Evolutionary conservation across 1,140 invertebrate species (phyloP).

Genomic region (Heliconius congener): DNA sequence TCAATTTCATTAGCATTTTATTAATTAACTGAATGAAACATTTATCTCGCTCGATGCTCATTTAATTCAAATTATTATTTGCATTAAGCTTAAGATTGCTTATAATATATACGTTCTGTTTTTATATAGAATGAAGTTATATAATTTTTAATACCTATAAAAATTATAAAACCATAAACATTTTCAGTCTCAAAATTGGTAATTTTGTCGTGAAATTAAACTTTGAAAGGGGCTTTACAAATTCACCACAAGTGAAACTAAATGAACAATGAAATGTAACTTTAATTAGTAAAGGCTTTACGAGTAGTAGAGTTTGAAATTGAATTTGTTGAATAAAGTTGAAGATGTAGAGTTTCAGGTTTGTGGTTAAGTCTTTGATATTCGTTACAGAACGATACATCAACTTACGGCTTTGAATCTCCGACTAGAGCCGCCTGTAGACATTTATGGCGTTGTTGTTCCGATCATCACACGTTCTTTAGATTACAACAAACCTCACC

Average conservation of each 20-base stretch:
- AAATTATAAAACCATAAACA: neutral
- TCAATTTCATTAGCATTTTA: slow-evolving; percentile 19
- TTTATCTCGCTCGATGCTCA: neutral
- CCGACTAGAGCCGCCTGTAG: slow-evolving; percentile 97
- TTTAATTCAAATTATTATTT: neutral
- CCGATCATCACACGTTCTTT: slow-evolving; percentile 99
- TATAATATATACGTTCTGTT: neutral
- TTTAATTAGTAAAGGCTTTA: slow-evolving; percentile 35
- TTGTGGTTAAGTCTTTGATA: slow-evolving; percentile 28
- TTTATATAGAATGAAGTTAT: neutral
- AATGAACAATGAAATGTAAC: slow-evolving; percentile 39
- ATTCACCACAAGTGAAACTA: slow-evolving; percentile 24
- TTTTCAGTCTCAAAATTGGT: neutral
- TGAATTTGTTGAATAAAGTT: slow-evolving; percentile 27
- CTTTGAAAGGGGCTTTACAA: slow-evolving; percentile 22
- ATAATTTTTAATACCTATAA: neutral
- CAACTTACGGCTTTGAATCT: slow-evolving; percentile 97
- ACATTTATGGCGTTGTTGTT: slow-evolving; percentile 98
- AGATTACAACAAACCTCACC: slow-evolving; percentile 90
- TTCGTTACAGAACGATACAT: slow-evolving; percentile 91
- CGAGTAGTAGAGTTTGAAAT: slow-evolving; percentile 24
- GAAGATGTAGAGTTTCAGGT: slow-evolving; percentile 27
- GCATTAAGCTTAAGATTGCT: neutral
- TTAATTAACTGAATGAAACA: slow-evolving; percentile 24
- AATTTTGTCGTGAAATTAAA: neutral